Conservation (phyloP, 2,888 invertebrate species). For the Drosophila kokeensis region DNA sequence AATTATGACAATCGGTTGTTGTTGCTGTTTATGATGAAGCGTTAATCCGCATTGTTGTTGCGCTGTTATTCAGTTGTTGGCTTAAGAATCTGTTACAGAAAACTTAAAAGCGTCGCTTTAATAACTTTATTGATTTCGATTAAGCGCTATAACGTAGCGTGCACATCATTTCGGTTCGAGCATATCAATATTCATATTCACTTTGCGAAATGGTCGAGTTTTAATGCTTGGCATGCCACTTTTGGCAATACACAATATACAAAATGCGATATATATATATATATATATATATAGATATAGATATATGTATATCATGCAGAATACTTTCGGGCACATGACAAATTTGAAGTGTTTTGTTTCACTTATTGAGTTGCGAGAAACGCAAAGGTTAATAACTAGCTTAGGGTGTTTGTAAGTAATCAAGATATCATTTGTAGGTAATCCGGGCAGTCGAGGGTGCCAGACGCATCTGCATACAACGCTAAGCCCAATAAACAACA, state of each 20-base stretch:
- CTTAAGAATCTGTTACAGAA: constrained; percentile 79
- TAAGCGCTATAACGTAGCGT: constrained; percentile 74
- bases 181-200: constrained; percentile 15
- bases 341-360: not conserved
- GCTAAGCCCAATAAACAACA: constrained; percentile 61
- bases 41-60: constrained; percentile 75
- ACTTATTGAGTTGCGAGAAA: not conserved
- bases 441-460: constrained; percentile 8
- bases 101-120: constrained; percentile 79
- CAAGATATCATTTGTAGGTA: constrained; percentile 2
- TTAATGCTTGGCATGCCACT: not conserved
- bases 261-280: not conserved
- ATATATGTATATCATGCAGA: not conserved
- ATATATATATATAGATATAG: no score
- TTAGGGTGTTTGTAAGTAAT: constrained; percentile 2
- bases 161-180: constrained; percentile 3
- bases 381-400: not conserved
- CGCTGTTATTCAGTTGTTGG: constrained; percentile 70
- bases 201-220: not conserved
- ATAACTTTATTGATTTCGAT: constrained; percentile 80
- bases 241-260: not conserved
- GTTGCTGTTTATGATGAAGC: constrained; percentile 72
- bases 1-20: constrained; percentile 76
- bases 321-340: not conserved
- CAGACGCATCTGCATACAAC: not conserved